Evolutionary conservation across 1,140 invertebrate species (phyloP).

Genomic region (Metopolophium dirhodum): DNA sequence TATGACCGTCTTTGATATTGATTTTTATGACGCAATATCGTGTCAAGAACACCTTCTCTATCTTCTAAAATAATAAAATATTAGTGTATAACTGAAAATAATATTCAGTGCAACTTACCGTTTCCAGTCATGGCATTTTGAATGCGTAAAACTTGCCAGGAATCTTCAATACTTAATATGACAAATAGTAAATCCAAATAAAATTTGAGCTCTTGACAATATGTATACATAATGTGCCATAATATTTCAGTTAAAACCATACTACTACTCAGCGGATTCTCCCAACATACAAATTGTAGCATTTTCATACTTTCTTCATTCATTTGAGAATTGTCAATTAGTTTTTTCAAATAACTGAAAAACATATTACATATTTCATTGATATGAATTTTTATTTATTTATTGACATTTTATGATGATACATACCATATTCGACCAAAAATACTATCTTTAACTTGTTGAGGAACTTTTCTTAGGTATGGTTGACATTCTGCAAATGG

Average conservation of each 20-base stretch:
- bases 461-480: slow-evolving; percentile 56
- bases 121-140: slow-evolving; percentile 81
- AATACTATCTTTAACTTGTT: slow-evolving; percentile 51
- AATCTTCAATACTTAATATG: slow-evolving; percentile 90
- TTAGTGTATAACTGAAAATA: slow-evolving; percentile 29
- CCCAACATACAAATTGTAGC: slow-evolving; percentile 93
- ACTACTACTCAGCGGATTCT: slow-evolving; percentile 91
- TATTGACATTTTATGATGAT: background rate
- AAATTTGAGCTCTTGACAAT: slow-evolving; percentile 91
- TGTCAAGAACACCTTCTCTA: slow-evolving; percentile 91
- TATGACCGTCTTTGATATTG: slow-evolving; percentile 97
- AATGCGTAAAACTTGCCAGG: slow-evolving; percentile 93
- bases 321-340: slow-evolving; percentile 91
- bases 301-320: slow-evolving; percentile 89
- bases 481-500: slow-evolving; percentile 57
- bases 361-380: slow-evolving; percentile 55
- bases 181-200: slow-evolving; percentile 89
- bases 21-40: slow-evolving; percentile 87
- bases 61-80: slow-evolving; percentile 80
- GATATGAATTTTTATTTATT: background rate
- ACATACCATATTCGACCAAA: slow-evolving; percentile 57
- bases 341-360: slow-evolving; percentile 88
- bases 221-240: slow-evolving; percentile 94
- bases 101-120: slow-evolving; percentile 65
- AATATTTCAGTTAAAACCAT: slow-evolving; percentile 87